Base-by-base conservation (phyloP, 2,888 invertebrate genomes). In the Catotricha subobsoleta region DNA sequence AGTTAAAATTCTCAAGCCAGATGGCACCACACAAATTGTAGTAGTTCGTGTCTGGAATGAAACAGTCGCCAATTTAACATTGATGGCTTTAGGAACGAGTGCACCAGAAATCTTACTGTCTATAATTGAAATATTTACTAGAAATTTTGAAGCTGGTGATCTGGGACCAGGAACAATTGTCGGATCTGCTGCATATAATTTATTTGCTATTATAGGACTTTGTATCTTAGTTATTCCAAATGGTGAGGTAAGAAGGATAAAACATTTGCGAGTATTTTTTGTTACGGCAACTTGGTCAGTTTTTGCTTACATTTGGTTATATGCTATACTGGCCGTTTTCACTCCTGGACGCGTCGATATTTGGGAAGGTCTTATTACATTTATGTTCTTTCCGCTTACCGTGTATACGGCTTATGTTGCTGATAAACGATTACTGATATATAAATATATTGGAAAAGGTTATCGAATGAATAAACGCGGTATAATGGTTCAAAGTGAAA, bases 11-110 rank as follows among this genome's bases (percentile, higher is more conserved):
- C 83, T 86, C 54, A 81, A 84, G 48, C 77, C 83, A 47, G 84
- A 83, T 54, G 87, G 88, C 46, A 86, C 88, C 46, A 75, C 74
- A 12, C 86, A 91, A 55, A 82, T 84, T 50, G 71, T 97, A 31
- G 81, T 80, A 40, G 95, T 98, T 15, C 72, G 95, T 44, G 84
- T 98, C 44, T 98, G 98, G 98, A 98, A 98, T 64, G 97, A 98
- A 62, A 97, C 98, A 2, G 97, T 98, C 34, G 95, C 95, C 47
- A 98, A 98, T 65, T 67, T 98, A 50, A 98, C 97, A 5, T 70
- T 98, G 42, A 98, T 98, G 98, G 98, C 98, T 10, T 66, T 98
- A 42, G 97, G 98, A 3, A 95, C 95, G 19, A 95, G 94, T 52
- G 97, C 97, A 2, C 98, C 98, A 1, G 98, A 98, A 66, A 98